phyloP scores from a whole-genome alignment of 2,888 invertebrate genomes.

The Trilocha varians region DNA sequence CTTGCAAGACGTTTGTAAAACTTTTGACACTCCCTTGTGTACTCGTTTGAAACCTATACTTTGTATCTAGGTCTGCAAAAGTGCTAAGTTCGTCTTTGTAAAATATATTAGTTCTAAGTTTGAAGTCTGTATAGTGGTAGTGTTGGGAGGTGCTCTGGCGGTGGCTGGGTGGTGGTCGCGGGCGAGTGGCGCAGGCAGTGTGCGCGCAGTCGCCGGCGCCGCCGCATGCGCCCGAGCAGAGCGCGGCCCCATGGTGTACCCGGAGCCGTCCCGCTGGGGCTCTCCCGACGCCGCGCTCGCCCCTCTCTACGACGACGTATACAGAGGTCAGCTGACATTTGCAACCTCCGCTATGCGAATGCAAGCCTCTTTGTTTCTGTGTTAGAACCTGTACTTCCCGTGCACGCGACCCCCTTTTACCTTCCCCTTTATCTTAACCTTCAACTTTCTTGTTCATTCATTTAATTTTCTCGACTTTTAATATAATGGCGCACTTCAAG shows the following conservation, averaged over 20 bases:
- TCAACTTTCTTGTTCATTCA: background rate
- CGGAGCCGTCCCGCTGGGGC: conserved; percentile 74
- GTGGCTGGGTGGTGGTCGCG: conserved; percentile 10
- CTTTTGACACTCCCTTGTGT: too few relatives aligned
- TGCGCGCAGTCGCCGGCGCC: conserved; percentile 61
- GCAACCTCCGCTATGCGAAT: conserved; percentile 25
- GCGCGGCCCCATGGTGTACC: conserved; percentile 75
- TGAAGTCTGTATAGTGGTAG: too few relatives aligned
- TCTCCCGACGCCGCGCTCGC: conserved; percentile 76
- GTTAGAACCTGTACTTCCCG: conserved; percentile 8
- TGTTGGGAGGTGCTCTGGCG: conserved; percentile 12
- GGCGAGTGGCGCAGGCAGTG: conserved; percentile 33
- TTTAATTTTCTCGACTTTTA: background rate
- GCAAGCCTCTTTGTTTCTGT: conserved; percentile 37
- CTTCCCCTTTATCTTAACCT: background rate
- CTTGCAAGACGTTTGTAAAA: too few relatives aligned
- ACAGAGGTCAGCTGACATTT: conserved; percentile 73
- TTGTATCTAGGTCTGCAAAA: too few relatives aligned
- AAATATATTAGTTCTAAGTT: too few relatives aligned
- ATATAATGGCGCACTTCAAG: background rate
- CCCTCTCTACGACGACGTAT: conserved; percentile 78
- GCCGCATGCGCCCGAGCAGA: conserved; percentile 42
- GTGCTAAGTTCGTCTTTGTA: too few relatives aligned
- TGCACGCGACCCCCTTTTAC: conserved; percentile 4
- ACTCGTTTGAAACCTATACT: too few relatives aligned